These are phyloP conservation scores for Labeo calbasu DNA, from an alignment of 2,797 vertebrate species.

Conservation along the genomic window DNA sequence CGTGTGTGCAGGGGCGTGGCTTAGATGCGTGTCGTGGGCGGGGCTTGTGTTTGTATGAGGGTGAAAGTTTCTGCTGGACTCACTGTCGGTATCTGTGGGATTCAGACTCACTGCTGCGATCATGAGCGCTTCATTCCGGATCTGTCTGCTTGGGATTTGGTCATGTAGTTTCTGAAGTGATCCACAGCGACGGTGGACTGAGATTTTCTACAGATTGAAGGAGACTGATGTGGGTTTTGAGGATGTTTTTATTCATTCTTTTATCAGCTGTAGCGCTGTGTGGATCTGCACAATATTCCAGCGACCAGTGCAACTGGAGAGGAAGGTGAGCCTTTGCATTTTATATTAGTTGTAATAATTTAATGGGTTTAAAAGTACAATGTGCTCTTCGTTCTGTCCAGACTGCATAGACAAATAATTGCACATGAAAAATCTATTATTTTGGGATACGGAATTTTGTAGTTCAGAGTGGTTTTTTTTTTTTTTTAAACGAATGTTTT, in stretches of 20 bases:
- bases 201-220: neutral
- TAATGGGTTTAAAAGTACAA: neutral
- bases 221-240: neutral
- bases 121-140: neutral
- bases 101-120: neutral
- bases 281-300: conserved; percentile 85
- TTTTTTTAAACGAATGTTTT: neutral
- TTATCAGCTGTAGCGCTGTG: conserved; percentile 62
- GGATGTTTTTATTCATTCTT: conserved; percentile 1
- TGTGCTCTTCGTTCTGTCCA: neutral
- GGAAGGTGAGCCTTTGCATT: conserved; percentile 81
- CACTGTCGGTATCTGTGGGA: neutral
- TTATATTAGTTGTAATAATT: neutral
- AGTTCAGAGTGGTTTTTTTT: too few relatives aligned
- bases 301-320: conserved; percentile 92
- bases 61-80: neutral
- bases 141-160: neutral
- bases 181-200: neutral
- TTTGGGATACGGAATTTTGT: too few relatives aligned
- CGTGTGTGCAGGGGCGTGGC: neutral
- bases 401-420: neutral
- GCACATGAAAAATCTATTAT: too few relatives aligned
- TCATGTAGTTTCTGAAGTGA: neutral
- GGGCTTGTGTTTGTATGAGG: neutral
- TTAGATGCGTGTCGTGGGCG: neutral